Evolutionary conservation across 2,797 vertebrate genomes (phyloP).

Genomic region (Sebastes baramenuke): DNA sequence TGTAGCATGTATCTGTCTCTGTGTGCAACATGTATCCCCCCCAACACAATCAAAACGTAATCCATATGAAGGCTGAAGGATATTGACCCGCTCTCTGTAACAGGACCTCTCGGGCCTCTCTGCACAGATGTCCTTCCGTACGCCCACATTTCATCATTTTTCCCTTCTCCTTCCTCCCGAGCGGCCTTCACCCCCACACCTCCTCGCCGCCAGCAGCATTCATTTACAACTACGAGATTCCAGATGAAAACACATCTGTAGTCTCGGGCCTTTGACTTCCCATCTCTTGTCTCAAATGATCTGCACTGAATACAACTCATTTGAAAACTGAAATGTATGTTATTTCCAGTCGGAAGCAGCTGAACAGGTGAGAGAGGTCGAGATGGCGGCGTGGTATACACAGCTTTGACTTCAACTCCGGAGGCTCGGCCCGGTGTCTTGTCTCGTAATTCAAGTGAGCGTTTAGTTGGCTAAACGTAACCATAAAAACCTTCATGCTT

Average conservation of each 20-base stretch:
- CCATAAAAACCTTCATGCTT: background rate
- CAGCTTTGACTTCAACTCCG: background rate
- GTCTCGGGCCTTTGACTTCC: background rate
- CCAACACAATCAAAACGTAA: slow-evolving; percentile 36
- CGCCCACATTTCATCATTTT: slow-evolving; percentile 53
- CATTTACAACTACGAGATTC: slow-evolving; percentile 24
- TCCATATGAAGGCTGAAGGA: slow-evolving; percentile 26
- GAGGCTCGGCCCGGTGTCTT: background rate
- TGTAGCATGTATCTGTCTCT: slow-evolving; percentile 9
- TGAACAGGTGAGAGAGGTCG: background rate
- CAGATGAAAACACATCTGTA: slow-evolving; percentile 23
- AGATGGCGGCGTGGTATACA: background rate
- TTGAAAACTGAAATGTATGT: background rate
- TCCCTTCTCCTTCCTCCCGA: slow-evolving; percentile 49
- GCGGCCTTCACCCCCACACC: slow-evolving; percentile 45
- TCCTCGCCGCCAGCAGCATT: slow-evolving; percentile 18
- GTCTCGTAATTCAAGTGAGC: background rate
- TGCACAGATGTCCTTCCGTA: slow-evolving; percentile 33
- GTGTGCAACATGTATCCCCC: slow-evolving; percentile 13
- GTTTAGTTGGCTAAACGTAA: background rate
- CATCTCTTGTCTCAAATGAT: background rate
- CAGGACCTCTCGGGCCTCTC: slow-evolving; percentile 28
- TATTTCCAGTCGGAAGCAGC: background rate
- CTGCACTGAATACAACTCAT: background rate
- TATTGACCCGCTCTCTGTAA: slow-evolving; percentile 40